These are phyloP conservation scores for Pipistrellus nathusii DNA, from an alignment of 2,797 vertebrate species.

Conservation along the genomic window DNA sequence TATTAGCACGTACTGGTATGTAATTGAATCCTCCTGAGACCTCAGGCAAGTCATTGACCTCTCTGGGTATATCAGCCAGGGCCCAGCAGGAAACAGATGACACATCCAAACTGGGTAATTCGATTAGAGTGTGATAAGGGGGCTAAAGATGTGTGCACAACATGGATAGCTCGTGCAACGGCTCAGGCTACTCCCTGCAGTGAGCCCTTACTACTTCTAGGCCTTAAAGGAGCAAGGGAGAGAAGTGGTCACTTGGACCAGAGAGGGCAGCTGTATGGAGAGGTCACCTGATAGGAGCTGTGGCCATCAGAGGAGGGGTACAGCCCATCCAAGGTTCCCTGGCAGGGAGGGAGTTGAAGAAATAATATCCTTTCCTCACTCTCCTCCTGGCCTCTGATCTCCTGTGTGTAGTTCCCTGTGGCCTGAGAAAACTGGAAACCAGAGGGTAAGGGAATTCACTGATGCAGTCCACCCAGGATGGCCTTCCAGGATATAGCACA, in stretches of 20 bases:
- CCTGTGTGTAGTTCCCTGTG: background rate
- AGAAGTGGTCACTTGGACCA: background rate
- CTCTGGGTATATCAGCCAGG: background rate
- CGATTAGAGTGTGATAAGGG: background rate
- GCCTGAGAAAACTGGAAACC: background rate
- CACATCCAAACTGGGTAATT: background rate
- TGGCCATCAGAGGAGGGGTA: background rate
- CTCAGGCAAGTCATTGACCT: constrained; percentile 18
- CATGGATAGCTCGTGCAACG: background rate
- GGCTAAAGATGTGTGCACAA: background rate
- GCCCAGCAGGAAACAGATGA: constrained; percentile 55
- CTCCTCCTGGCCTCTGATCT: background rate
- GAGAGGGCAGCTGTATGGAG: background rate
- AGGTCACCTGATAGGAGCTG: background rate
- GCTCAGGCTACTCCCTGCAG: background rate
- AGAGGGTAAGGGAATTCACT: background rate
- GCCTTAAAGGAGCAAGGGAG: background rate
- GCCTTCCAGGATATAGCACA: background rate
- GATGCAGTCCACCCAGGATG: background rate
- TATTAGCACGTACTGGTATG: background rate
- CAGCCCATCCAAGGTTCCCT: background rate
- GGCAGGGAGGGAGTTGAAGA: background rate
- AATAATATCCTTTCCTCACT: background rate
- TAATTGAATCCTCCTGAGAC: constrained; percentile 45
- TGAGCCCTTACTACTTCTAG: background rate